phyloP scores from a whole-genome alignment of 35 echinoderm and acorn worm genomes.

The Strongylocentrotus purpuratus region DNA sequence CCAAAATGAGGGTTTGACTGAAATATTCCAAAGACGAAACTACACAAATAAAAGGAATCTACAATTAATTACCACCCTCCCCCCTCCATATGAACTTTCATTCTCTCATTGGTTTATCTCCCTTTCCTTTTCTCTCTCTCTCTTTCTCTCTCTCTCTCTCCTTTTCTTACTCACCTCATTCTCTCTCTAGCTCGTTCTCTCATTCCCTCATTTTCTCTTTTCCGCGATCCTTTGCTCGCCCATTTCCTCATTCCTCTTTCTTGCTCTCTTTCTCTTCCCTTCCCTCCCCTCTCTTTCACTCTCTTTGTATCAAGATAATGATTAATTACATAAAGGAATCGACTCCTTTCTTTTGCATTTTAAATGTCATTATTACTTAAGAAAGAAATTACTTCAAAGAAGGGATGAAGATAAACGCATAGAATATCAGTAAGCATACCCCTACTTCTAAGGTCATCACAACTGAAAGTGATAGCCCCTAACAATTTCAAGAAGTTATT shows the following conservation, averaged over 20 bases:
- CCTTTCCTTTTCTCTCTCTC: no score
- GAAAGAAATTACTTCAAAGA: not conserved
- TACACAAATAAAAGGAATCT: not conserved
- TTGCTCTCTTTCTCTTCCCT: not conserved
- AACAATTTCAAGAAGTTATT: not conserved
- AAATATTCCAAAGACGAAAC: not conserved
- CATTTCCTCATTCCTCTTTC: not conserved
- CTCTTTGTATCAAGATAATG: not conserved
- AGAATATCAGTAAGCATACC: not conserved
- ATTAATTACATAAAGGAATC: not conserved
- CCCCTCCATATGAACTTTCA: no score
- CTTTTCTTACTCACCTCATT: no score
- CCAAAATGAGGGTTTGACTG: no score
- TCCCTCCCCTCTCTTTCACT: not conserved
- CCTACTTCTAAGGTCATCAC: not conserved
- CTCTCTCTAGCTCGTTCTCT: no score
- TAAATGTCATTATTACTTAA: not conserved
- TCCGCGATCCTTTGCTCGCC: not conserved
- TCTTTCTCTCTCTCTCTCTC: no score
- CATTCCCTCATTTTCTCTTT: no score
- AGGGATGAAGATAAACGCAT: not conserved
- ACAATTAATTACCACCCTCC: not conserved
- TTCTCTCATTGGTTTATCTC: no score
- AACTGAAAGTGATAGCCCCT: not conserved
- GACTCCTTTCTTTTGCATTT: not conserved